phyloP scores from a whole-genome alignment of 2,113 vertebrate genomes.

The Anoura caudifer region DNA sequence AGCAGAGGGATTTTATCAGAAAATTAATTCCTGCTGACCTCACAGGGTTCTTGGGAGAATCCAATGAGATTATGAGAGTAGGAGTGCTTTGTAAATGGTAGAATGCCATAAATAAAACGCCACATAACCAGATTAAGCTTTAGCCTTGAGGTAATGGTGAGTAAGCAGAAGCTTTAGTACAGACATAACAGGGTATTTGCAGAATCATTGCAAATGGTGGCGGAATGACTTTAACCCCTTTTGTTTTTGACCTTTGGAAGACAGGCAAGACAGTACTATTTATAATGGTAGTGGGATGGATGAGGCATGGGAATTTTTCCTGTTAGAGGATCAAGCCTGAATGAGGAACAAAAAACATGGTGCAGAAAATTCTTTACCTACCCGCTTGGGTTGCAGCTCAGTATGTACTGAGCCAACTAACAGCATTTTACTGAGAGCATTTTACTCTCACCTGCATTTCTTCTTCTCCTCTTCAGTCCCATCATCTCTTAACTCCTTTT shows the following conservation, averaged over 20 bases:
- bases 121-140: background rate
- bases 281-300: too few species aligned
- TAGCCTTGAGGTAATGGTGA: background rate
- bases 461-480: background rate
- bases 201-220: background rate
- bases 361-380: background rate
- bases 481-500: background rate
- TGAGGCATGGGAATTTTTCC: background rate
- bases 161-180: background rate
- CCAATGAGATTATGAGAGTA: background rate
- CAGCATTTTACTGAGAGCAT: too few species aligned
- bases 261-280: background rate
- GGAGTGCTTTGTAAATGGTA: background rate
- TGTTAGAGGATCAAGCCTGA: background rate
- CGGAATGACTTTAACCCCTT: background rate
- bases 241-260: background rate
- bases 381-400: background rate
- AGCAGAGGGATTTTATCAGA: conserved; percentile 3
- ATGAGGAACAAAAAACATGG: background rate
- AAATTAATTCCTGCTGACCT: background rate
- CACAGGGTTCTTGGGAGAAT: background rate
- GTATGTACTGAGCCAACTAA: too few species aligned
- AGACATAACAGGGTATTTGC: background rate
- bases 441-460: background rate
- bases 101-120: background rate